Conservation (phyloP, 2,888 invertebrate genomes). For the Sphaerophoria rueppellii region DNA sequence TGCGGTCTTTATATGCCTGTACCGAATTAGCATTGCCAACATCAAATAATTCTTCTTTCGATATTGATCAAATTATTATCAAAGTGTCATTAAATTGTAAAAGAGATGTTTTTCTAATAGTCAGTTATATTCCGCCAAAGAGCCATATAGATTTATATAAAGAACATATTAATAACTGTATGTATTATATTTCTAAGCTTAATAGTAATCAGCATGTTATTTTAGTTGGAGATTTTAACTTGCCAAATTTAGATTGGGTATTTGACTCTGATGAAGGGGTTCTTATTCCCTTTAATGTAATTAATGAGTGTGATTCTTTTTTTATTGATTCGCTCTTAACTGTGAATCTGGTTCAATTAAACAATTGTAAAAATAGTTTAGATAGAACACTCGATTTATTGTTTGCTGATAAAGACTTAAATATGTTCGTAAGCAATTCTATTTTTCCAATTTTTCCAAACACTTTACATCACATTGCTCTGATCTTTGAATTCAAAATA, state of each 20-base stretch:
- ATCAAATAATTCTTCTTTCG: neutral
- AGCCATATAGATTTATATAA: slow-evolving; percentile 3
- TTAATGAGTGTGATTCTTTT: neutral
- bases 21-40: no score
- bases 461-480: slow-evolving; percentile 6
- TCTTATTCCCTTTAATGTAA: slow-evolving; percentile 5
- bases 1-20: no score
- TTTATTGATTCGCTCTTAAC: slow-evolving; percentile 1
- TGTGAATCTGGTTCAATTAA: slow-evolving; percentile 3
- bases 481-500: slow-evolving; percentile 7
- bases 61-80: neutral
- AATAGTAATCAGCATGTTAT: neutral
- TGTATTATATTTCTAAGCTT: slow-evolving; percentile 7
- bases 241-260: slow-evolving; percentile 6
- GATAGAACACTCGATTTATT: slow-evolving; percentile 14
- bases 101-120: no score
- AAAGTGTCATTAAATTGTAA: no score
- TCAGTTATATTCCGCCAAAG: slow-evolving; percentile 4
- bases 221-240: slow-evolving; percentile 10
- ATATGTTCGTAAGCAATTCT: neutral
- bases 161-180: slow-evolving; percentile 5
- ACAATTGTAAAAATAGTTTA: slow-evolving; percentile 9
- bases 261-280: slow-evolving; percentile 4
- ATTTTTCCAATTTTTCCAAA: neutral
- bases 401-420: slow-evolving; percentile 4